Conservation (phyloP, 2,888 invertebrate genomes). For the Thera britannica region DNA sequence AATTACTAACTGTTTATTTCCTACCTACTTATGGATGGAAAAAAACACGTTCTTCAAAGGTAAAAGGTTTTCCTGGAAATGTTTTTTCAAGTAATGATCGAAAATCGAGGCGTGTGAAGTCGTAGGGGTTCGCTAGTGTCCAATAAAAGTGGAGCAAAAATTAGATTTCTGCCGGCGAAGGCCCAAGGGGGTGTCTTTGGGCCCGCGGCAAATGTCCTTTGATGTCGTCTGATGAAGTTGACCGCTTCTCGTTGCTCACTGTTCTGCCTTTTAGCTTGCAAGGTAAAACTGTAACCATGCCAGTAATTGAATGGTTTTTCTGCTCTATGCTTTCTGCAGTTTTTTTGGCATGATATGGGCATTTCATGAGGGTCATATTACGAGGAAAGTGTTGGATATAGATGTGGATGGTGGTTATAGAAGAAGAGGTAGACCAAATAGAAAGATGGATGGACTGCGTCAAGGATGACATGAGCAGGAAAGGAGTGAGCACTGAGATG, state of each 20-base stretch:
- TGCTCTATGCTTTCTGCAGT: neutral
- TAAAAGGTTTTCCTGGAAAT: too few species aligned
- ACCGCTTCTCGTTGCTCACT: conserved; percentile 52
- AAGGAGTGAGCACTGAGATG: too few species aligned
- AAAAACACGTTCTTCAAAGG: too few species aligned
- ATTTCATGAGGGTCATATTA: too few species aligned
- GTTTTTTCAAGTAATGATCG: neutral
- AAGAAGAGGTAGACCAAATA: too few species aligned
- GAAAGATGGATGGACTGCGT: too few species aligned
- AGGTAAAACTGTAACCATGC: conserved; percentile 12
- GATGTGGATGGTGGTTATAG: too few species aligned
- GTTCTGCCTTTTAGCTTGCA: conserved; percentile 49
- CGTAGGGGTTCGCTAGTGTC: conserved; percentile 38
- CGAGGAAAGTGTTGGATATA: too few species aligned
- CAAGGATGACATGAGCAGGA: too few species aligned
- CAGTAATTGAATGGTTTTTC: neutral
- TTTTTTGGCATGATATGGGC: too few species aligned
- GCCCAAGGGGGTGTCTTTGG: conserved; percentile 47
- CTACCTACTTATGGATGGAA: too few species aligned
- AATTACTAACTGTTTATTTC: too few species aligned
- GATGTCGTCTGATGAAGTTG: conserved; percentile 66
- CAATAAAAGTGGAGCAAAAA: conserved; percentile 71
- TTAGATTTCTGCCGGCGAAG: conserved; percentile 63
- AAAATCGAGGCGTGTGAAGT: conserved; percentile 16
- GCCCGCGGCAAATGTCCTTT: conserved; percentile 53